Percentiles rank a stretch among this genome's conserved stretches.
These are phyloP conservation scores for Solen grandis DNA, from an alignment of 1,140 invertebrate genomes.

Conservation along the genomic window DNA sequence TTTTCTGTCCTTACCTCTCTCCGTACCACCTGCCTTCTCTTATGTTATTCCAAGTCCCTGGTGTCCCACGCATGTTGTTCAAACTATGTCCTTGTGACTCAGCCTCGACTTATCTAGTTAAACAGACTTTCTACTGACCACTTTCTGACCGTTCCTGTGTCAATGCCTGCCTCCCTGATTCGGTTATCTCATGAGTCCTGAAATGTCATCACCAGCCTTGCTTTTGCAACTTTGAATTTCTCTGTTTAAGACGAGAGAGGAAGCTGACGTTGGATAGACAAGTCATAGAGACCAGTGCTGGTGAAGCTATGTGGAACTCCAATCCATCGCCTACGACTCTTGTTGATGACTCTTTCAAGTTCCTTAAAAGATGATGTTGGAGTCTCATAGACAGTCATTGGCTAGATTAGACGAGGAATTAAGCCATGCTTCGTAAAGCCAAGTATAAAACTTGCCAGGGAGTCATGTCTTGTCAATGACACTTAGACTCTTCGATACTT, in stretches of 20 bases:
- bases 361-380: neutral
- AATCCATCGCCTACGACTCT: conserved; percentile 6
- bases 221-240: neutral
- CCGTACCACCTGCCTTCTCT: neutral
- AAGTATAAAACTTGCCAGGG: neutral
- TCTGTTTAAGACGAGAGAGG: neutral
- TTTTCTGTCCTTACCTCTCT: neutral
- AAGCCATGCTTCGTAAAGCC: neutral
- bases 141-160: neutral
- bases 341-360: conserved; percentile 5
- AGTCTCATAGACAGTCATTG: neutral
- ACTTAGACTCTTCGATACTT: neutral
- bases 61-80: neutral
- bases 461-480: neutral
- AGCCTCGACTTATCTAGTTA: neutral
- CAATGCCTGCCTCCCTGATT: neutral
- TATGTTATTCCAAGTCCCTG: neutral
- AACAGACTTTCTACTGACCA: neutral
- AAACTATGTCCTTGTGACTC: neutral
- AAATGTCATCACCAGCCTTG: neutral
- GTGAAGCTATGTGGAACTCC: conserved; percentile 3
- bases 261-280: neutral
- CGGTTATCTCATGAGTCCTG: neutral
- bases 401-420: neutral
- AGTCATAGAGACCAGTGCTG: neutral